Percentiles rank a stretch among this genome's conserved stretches.
Conservation (phyloP, 2,113 vertebrate species). For the Acinonyx jubatus region DNA sequence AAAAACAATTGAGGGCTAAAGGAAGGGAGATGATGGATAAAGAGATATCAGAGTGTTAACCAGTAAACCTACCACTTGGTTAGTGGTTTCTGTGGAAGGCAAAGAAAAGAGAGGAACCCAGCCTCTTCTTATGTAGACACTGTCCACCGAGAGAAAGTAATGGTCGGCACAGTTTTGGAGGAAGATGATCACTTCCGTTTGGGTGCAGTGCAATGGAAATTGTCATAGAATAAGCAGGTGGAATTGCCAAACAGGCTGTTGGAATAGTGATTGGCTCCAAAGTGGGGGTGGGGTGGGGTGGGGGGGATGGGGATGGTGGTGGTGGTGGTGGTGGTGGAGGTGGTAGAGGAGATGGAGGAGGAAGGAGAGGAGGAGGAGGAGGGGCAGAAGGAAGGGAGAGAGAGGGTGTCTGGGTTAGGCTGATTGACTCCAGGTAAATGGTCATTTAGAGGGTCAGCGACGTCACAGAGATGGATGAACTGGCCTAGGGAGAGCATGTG, state of each 20-base stretch:
- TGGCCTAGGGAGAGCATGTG: neutral
- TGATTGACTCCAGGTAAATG: neutral
- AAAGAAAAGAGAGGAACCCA: neutral
- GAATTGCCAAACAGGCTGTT: neutral
- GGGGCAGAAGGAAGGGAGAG: neutral
- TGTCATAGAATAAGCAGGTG: neutral
- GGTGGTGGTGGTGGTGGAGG: too few relatives aligned
- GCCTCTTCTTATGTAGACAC: neutral
- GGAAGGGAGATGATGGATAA: neutral
- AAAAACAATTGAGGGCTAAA: neutral
- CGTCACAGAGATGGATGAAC: neutral
- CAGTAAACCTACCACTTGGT: neutral
- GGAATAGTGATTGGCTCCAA: neutral
- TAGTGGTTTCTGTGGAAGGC: neutral
- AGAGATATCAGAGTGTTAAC: neutral
- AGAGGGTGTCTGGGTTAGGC: neutral
- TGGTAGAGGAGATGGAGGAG: too few relatives aligned
- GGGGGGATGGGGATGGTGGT: too few relatives aligned
- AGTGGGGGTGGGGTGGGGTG: too few relatives aligned
- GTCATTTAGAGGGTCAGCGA: neutral
- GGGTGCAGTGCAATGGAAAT: neutral
- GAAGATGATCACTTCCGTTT: neutral
- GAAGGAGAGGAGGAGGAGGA: rapidly evolving
- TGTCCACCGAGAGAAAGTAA: neutral
- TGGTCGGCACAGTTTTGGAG: neutral